Evolutionary conservation across 2,888 invertebrate genomes (phyloP).

Genomic region (Julus scandinavius): DNA sequence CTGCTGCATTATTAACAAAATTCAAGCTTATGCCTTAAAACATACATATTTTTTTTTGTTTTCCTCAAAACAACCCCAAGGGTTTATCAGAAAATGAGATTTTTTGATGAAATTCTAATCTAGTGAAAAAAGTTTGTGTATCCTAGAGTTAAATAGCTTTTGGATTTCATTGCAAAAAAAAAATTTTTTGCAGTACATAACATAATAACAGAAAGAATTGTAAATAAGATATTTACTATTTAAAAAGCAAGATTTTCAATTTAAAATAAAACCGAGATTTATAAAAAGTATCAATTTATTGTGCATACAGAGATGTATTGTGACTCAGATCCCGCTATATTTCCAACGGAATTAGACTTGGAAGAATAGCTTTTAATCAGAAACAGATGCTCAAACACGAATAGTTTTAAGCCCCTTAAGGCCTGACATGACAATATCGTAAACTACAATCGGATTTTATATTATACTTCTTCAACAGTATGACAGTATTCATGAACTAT

Average conservation of each 20-base stretch:
- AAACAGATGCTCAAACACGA: neutral
- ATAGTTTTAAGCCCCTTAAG: neutral
- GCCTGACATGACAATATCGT: neutral
- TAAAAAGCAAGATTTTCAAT: neutral
- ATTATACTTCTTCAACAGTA: neutral
- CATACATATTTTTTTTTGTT: neutral
- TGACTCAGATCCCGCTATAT: neutral
- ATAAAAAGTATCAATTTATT: neutral
- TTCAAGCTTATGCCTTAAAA: too few species aligned
- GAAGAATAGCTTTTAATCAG: neutral
- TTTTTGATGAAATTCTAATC: conserved; percentile 17
- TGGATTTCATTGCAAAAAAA: neutral
- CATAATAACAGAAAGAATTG: neutral
- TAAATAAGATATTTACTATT: neutral
- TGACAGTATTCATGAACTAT: neutral
- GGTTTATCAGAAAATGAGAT: neutral
- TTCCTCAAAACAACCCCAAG: neutral
- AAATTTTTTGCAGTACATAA: neutral
- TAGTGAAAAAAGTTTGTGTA: neutral
- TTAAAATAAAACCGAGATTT: neutral
- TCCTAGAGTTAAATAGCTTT: neutral
- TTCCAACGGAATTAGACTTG: neutral
- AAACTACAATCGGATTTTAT: conserved; percentile 19
- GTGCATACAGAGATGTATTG: neutral
- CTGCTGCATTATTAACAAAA: too few species aligned